phyloP scores from a whole-genome alignment of 1,140 invertebrate species.

The Drosophila quadrilineata region DNA sequence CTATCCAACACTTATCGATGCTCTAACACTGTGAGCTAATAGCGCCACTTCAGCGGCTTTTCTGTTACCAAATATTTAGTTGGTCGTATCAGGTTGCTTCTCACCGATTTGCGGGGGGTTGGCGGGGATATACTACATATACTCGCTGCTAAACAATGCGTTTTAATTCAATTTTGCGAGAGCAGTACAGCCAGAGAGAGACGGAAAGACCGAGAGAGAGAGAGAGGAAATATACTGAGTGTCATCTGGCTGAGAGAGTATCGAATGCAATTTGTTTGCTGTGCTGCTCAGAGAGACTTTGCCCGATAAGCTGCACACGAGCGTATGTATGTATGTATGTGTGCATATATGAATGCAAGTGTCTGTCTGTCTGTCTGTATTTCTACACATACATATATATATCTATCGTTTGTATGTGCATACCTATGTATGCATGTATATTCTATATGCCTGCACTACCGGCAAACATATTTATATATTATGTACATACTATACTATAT shows the following conservation, averaged over 20 bases:
- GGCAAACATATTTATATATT: not conserved
- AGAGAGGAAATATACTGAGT: not conserved
- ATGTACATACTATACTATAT: not conserved
- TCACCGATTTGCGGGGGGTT: not conserved
- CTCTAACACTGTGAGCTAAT: constrained; percentile 48
- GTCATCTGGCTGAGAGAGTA: too few species aligned
- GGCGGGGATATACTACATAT: not conserved
- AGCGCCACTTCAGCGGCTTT: constrained; percentile 29
- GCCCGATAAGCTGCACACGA: constrained; percentile 7
- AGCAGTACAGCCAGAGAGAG: not conserved
- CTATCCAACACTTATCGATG: constrained; percentile 7
- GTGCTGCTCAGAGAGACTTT: constrained; percentile 24
- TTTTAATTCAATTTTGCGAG: constrained; percentile 52
- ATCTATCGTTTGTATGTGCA: too few species aligned
- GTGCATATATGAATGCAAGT: not conserved
- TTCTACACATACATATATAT: not conserved
- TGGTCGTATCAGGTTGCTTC: not conserved
- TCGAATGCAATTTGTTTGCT: constrained; percentile 19
- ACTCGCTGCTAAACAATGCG: constrained; percentile 42
- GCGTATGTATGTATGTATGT: not conserved
- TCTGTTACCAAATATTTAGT: constrained; percentile 48
- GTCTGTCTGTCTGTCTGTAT: not conserved
- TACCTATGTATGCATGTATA: not conserved
- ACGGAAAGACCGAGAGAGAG: not conserved
- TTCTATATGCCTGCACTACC: not conserved